Base-by-base conservation (phyloP, 1,140 invertebrate genomes). In the Aphis craccivora region DNA sequence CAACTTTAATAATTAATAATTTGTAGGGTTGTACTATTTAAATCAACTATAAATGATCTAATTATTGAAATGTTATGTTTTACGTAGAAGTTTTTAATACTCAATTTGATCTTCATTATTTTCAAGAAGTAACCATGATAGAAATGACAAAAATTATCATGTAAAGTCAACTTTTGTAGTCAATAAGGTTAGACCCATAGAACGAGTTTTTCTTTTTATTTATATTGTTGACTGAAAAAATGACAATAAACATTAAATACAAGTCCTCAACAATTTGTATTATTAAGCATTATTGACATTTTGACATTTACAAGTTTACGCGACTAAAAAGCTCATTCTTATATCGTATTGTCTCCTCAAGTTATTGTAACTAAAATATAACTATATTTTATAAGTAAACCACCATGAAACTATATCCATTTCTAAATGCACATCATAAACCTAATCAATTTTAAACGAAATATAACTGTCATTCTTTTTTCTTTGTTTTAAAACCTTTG, bases 201-300 rank as follows among this genome's bases (percentile, higher is more conserved):
- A 67, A n/a, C 60, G 11, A 60, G 25, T 11, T 25, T 11, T 60
- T 60, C 8, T n/a, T 67, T n/a, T 67, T 67, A n/a, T n/a, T n/a
- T 67, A 14, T 67, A 67, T 18, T 67, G n/a, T 67, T n/a, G 60
- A 5, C 11, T n/a, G 30, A 14, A 18, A 67, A 60, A 67, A 76
- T 76, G 30, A 35, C 60, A 76, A 11, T 76, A 76, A 76, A 76
- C n/a, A 76, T 76, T 67, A 76, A 76, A 0, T n/a, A 11, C n/a
- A 76, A 76, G 30, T 76, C n/a, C n/a, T 18, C 14, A n/a, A 76
- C 30, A 76, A n/a, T 76, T 76, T 76, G 4, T 76, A 76, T 14
- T 76, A 35, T 76, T 76, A 76, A 76, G 30, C n/a, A n/a, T 76
- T 76, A 76, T 76, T 76, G 60, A 76, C 60, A 76, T 35, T 76